Percentiles rank a stretch among this genome's conserved stretches.
Conservation (phyloP, 2,113 vertebrate genomes). For the Pollimyrus isidori region DNA sequence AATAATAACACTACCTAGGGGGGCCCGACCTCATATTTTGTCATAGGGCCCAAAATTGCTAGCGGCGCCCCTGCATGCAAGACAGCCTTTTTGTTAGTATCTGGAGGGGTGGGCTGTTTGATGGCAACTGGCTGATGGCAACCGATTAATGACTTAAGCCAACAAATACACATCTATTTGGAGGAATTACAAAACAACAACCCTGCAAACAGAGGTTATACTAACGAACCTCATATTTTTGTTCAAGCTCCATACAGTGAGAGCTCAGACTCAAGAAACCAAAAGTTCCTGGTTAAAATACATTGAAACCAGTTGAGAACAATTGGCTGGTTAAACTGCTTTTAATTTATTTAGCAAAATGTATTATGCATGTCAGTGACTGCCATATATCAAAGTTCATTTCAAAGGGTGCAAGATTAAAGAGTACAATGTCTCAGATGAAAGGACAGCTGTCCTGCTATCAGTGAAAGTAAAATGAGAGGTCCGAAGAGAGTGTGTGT, state of each 20-base stretch:
- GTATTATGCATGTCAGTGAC: not conserved
- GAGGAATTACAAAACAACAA: not conserved
- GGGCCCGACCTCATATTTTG: too few relatives aligned
- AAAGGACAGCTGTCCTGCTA: not conserved
- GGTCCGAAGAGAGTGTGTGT: not conserved
- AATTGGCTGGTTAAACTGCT: not conserved
- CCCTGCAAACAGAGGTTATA: not conserved
- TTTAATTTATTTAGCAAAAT: not conserved
- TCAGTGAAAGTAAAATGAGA: not conserved
- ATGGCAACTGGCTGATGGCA: too few relatives aligned
- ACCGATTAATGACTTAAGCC: too few relatives aligned
- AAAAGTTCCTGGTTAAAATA: not conserved
- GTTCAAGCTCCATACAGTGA: not conserved
- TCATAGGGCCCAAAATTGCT: too few relatives aligned
- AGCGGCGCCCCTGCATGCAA: too few relatives aligned
- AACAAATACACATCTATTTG: too few relatives aligned
- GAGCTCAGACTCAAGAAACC: not conserved
- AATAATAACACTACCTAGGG: too few relatives aligned
- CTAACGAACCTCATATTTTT: not conserved
- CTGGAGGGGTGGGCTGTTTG: not conserved
- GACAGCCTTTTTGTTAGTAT: not conserved
- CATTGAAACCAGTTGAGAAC: not conserved
- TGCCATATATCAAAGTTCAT: slow-evolving; percentile 2
- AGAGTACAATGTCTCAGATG: not conserved
- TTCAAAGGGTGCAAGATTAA: not conserved